Conservation (phyloP, 2,797 vertebrate genomes). For the Sciurus vulgaris region DNA sequence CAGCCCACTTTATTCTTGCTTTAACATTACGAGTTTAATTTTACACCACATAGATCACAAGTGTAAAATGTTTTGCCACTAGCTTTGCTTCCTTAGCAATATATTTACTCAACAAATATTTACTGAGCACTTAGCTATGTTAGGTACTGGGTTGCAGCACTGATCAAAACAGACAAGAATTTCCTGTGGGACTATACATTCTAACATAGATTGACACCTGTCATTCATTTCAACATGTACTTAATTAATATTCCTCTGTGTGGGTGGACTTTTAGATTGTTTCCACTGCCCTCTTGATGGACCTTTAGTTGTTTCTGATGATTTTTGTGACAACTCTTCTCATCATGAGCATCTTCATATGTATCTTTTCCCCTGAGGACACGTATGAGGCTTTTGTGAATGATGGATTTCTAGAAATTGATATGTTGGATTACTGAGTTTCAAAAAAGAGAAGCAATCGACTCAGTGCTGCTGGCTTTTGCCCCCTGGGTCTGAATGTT, state of each 20-base stretch:
- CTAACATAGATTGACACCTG: background rate
- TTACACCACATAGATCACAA: background rate
- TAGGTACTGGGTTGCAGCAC: background rate
- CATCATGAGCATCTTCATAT: background rate
- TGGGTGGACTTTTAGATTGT: background rate
- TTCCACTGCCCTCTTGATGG: background rate
- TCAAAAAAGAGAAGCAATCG: background rate
- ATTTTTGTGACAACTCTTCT: slow-evolving; percentile 3
- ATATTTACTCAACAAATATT: slow-evolving; percentile 41
- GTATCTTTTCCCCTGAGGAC: background rate
- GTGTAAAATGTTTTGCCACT: background rate
- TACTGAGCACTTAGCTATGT: background rate
- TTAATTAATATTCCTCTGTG: background rate
- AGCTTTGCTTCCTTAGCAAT: background rate
- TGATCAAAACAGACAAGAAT: background rate
- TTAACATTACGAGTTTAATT: slow-evolving; percentile 12
- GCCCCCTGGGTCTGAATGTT: background rate
- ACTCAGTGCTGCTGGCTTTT: background rate
- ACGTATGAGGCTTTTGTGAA: background rate
- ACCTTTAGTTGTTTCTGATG: background rate
- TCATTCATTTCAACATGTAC: background rate
- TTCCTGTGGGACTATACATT: background rate
- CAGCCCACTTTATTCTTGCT: background rate
- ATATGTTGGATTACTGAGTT: slow-evolving; percentile 20
- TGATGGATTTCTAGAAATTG: slow-evolving; percentile 10